Evolutionary conservation across 1,140 invertebrate genomes (phyloP).

Genomic region (Melanaphis sacchari): DNA sequence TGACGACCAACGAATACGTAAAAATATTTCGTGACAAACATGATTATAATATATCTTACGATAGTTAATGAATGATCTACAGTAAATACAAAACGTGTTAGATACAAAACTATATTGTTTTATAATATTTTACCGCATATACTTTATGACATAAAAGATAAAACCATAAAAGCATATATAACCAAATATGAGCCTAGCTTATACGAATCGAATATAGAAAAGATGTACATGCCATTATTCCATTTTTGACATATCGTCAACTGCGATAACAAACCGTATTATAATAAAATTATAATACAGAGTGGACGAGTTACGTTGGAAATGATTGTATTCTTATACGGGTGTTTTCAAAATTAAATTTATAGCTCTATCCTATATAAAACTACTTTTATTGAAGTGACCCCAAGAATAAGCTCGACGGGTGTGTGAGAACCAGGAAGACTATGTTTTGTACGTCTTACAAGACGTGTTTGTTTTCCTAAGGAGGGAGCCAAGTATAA

Average conservation of each 20-base stretch:
- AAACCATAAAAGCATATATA: not conserved
- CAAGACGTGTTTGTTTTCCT: not conserved
- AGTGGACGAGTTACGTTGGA: not conserved
- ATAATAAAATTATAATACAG: not conserved
- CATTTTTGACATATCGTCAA: not conserved
- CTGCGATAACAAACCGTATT: not conserved
- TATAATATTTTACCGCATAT: not conserved
- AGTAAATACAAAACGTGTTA: not conserved
- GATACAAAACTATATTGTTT: not conserved
- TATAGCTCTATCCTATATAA: not conserved
- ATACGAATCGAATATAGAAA: not conserved
- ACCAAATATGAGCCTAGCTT: not conserved
- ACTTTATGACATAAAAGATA: not conserved
- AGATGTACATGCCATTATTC: not conserved
- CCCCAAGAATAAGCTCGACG: constrained; percentile 13
- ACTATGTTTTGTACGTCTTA: not conserved
- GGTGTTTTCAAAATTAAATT: constrained; percentile 30
- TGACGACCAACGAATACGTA: not conserved
- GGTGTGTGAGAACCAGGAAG: constrained; percentile 55
- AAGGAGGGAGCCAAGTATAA: not conserved
- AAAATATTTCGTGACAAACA: not conserved
- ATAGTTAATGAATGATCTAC: not conserved
- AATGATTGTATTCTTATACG: not conserved
- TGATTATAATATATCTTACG: not conserved
- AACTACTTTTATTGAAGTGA: not conserved